Conservation (phyloP, 2,888 invertebrate genomes). For the Chironomus tentans region DNA sequence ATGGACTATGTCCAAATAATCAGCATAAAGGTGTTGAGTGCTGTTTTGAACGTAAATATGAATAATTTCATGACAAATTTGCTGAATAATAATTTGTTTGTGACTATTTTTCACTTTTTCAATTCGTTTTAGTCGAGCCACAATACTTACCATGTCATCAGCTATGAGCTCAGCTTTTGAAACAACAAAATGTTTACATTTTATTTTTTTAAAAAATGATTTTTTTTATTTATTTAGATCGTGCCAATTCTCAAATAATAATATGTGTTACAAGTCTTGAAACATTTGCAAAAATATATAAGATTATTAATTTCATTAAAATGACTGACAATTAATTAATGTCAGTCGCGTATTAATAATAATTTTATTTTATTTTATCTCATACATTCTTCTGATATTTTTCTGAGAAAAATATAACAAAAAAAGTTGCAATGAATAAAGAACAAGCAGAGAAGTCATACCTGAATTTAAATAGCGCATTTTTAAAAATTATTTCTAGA, state of each 20-base stretch:
- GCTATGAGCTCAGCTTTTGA: not conserved
- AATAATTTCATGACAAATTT: not conserved
- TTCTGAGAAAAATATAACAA: no score
- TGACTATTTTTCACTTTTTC: not conserved
- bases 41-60: constrained; percentile 19
- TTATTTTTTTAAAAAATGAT: not conserved
- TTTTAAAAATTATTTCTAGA: no score
- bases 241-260: not conserved
- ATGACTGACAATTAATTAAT: not conserved
- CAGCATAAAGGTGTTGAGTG: constrained; percentile 12
- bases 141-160: not conserved
- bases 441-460: no score
- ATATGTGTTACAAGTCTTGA: not conserved
- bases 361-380: no score
- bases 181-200: not conserved
- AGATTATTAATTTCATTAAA: not conserved
- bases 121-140: constrained; percentile 1
- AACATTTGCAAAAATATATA: not conserved
- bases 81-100: not conserved
- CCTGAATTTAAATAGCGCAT: no score
- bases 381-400: no score
- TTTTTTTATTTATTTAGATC: not conserved
- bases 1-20: constrained; percentile 9
- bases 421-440: no score
- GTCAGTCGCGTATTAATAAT: not conserved